Conservation (phyloP, 2,113 vertebrate genomes). For the Macquaria australasica region DNA sequence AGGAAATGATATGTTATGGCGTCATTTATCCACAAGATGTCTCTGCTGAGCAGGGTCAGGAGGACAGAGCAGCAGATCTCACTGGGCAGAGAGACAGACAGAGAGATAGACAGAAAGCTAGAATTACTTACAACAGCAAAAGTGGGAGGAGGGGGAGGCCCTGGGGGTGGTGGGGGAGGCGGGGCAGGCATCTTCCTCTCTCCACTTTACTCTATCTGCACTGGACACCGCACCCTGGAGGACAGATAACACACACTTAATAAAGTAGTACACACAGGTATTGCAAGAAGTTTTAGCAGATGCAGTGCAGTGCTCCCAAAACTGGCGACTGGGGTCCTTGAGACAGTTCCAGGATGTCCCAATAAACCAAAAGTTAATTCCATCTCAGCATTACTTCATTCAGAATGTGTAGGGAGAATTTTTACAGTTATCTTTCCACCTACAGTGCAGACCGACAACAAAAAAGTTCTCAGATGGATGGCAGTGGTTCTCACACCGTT, state of each 20-base stretch:
- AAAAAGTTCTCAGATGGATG: too few relatives aligned
- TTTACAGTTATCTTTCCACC: too few relatives aligned
- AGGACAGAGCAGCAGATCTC: neutral
- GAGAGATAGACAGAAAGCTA: neutral
- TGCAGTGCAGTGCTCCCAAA: neutral
- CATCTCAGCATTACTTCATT: neutral
- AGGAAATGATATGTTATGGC: neutral
- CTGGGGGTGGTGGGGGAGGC: slow-evolving; percentile 90
- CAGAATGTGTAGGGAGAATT: too few relatives aligned
- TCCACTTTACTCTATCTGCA: slow-evolving; percentile 69
- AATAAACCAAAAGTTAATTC: neutral
- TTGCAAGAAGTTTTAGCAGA: neutral
- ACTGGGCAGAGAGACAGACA: neutral
- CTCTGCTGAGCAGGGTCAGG: slow-evolving; percentile 30
- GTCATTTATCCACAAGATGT: slow-evolving; percentile 42
- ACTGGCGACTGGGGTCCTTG: neutral
- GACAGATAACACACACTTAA: slow-evolving; percentile 30
- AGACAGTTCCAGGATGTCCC: neutral
- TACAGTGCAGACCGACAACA: too few relatives aligned
- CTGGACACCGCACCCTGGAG: slow-evolving; percentile 57
- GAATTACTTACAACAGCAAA: slow-evolving; percentile 85
- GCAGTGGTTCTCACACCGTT: too few relatives aligned
- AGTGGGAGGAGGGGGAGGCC: slow-evolving; percentile 89
- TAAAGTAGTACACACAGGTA: neutral
- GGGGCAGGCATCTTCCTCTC: slow-evolving; percentile 88